Conservation (phyloP, 2,888 invertebrate species). For the Eupsilia transversa region DNA sequence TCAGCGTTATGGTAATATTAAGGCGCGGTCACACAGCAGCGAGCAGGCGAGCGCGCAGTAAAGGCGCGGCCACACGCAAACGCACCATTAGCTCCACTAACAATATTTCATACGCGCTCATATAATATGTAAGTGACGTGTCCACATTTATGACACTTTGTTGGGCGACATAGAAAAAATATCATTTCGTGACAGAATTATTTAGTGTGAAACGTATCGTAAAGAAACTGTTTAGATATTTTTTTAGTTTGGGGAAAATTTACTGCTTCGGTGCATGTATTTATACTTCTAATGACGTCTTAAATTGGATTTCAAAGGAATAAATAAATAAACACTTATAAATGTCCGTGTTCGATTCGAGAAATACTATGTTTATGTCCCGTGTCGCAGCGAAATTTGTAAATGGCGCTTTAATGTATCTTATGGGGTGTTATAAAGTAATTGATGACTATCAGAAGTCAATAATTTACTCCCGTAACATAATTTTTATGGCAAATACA, state of each 20-base stretch:
- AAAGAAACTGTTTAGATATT: constrained; percentile 71
- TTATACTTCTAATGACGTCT: constrained; percentile 64
- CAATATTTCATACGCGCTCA: constrained; percentile 84
- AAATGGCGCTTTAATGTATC: constrained; percentile 46
- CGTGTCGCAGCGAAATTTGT: constrained; percentile 37
- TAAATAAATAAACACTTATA: constrained; percentile 51
- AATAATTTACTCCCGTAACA: constrained; percentile 21
- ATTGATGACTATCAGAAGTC: constrained; percentile 14
- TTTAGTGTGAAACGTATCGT: constrained; percentile 73
- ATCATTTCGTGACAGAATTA: constrained; percentile 76
- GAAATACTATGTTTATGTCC: constrained; percentile 47
- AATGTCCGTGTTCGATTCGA: constrained; percentile 45
- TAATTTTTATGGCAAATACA: constrained; percentile 33
- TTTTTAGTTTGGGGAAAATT: constrained; percentile 64
- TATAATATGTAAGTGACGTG: constrained; percentile 85
- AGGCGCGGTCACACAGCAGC: constrained; percentile 74
- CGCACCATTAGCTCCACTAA: constrained; percentile 82
- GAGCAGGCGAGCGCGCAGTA: constrained; percentile 59
- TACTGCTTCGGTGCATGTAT: constrained; percentile 61
- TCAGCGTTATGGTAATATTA: constrained; percentile 69
- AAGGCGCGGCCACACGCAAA: constrained; percentile 86
- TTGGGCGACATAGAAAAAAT: constrained; percentile 79
- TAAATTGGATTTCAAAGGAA: constrained; percentile 60
- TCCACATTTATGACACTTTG: constrained; percentile 83
- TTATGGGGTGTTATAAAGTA: constrained; percentile 32